Evolutionary conservation across 2,888 invertebrate genomes (phyloP).

Genomic region (Lasioglossum figueresi): DNA sequence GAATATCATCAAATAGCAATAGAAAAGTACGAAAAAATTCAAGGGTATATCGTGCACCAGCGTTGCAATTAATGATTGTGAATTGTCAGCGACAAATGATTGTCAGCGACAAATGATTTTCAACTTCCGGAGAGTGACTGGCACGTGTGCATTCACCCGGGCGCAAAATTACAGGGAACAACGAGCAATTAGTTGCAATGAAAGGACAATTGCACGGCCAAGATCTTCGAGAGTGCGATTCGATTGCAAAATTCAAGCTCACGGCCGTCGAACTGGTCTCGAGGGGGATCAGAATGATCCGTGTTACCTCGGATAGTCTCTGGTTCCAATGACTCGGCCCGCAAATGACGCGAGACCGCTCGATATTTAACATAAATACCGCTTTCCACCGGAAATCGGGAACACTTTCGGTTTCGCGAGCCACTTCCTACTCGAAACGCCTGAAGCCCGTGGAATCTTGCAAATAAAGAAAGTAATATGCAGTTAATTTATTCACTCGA

Average conservation of each 20-base stretch:
- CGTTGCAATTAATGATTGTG: no score
- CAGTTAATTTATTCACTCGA: not conserved
- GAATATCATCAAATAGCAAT: no score
- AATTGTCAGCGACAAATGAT: no score
- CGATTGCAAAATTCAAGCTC: constrained; percentile 44
- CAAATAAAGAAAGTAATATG: constrained; percentile 4
- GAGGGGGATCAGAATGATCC: not conserved
- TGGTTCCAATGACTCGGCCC: constrained; percentile 50
- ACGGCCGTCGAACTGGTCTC: constrained; percentile 21
- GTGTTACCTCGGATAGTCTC: constrained; percentile 8
- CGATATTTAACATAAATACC: constrained; percentile 49
- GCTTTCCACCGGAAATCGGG: constrained; percentile 62
- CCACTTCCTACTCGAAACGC: constrained; percentile 41
- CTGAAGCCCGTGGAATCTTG: not conserved
- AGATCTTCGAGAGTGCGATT: not conserved
- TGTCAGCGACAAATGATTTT: not conserved
- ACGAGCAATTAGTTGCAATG: not conserved
- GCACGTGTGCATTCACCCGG: not conserved
- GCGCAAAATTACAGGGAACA: not conserved
- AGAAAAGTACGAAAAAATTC: no score
- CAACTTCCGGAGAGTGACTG: not conserved
- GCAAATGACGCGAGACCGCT: constrained; percentile 58
- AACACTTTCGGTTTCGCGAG: constrained; percentile 50
- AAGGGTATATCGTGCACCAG: no score
- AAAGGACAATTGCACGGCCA: not conserved